These are phyloP conservation scores for Sinocyclocheilus maitianheensis DNA, from an alignment of 2,113 vertebrate genomes.

Conservation along the genomic window DNA sequence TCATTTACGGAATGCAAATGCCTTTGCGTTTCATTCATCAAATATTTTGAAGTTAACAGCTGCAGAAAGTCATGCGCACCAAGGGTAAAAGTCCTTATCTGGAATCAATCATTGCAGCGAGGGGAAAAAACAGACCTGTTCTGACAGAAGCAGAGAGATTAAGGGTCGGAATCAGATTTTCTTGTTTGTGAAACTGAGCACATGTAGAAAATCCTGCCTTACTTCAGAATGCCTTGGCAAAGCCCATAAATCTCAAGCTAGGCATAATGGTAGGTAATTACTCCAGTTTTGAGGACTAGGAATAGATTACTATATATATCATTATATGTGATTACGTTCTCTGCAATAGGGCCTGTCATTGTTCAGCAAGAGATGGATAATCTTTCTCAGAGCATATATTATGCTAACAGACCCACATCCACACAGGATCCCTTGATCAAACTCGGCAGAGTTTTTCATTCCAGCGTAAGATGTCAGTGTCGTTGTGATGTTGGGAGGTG, in stretches of 20 bases:
- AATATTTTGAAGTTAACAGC: conserved; percentile 17
- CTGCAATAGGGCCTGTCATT: conserved; percentile 54
- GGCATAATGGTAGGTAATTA: conserved; percentile 54
- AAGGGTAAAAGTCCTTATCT: conserved; percentile 5
- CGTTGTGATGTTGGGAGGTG: conserved; percentile 12
- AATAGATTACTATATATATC: conserved; percentile 61
- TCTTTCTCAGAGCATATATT: conserved; percentile 48
- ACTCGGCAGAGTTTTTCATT: conserved; percentile 18
- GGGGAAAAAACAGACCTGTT: conserved; percentile 9
- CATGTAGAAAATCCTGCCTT: conserved; percentile 35
- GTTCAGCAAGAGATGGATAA: conserved; percentile 52
- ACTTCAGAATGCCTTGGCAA: conserved; percentile 24
- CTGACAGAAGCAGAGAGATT: conserved; percentile 62
- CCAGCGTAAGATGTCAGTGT: not conserved
- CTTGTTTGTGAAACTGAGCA: conserved; percentile 28
- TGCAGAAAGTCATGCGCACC: not conserved
- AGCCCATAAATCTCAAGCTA: conserved; percentile 56
- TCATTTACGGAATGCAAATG: conserved; percentile 29
- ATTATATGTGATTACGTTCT: conserved; percentile 59
- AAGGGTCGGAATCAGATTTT: conserved; percentile 77
- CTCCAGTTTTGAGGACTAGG: conserved; percentile 55
- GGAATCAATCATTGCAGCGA: conserved; percentile 38
- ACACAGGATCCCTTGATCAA: conserved; percentile 24
- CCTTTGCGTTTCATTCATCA: conserved; percentile 9
- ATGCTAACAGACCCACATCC: conserved; percentile 51